Percentiles rank a stretch among this genome's conserved stretches.
These are phyloP conservation scores for Eupeodes corollae DNA, from an alignment of 1,140 invertebrate genomes.

Conservation along the genomic window DNA sequence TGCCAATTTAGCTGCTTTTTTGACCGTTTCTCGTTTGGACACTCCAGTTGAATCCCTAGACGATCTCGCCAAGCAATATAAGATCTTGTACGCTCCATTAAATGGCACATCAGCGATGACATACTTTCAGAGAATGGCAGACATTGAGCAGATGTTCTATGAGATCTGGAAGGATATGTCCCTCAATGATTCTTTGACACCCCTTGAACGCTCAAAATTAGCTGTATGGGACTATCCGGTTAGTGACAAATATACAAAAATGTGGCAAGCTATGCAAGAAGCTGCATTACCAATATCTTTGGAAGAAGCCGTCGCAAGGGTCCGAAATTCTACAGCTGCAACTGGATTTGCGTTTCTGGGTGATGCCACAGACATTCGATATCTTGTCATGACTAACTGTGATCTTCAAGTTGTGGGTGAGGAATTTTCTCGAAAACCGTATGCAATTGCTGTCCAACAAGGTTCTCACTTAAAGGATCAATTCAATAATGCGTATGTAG, in stretches of 20 bases:
- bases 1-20: slow-evolving; percentile 88
- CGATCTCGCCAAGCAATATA: slow-evolving; percentile 88
- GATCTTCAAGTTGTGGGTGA: slow-evolving; percentile 84
- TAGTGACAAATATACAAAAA: slow-evolving; percentile 95
- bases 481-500: slow-evolving; percentile 75
- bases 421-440: slow-evolving; percentile 93
- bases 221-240: slow-evolving; percentile 99
- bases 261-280: slow-evolving; percentile 95
- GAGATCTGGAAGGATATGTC: slow-evolving; percentile 98
- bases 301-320: slow-evolving; percentile 67
- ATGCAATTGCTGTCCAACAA: slow-evolving; percentile 92
- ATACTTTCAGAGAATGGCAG: slow-evolving; percentile 92
- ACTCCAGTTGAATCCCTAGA: slow-evolving; percentile 86
- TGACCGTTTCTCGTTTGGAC: slow-evolving; percentile 85
- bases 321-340: slow-evolving; percentile 58
- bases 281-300: slow-evolving; percentile 64
- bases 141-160: slow-evolving; percentile 90
- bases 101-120: slow-evolving; percentile 69
- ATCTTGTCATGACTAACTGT: slow-evolving; percentile 75
- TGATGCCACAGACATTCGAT: slow-evolving; percentile 87
- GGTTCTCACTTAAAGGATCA: slow-evolving; percentile 86
- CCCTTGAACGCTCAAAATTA: slow-evolving; percentile 80
- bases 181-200: slow-evolving; percentile 79
- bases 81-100: slow-evolving; percentile 85
- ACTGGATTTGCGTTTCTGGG: slow-evolving; percentile 85